A percentile compares a stretch with the other conserved stretches of the same genome.
Conservation (phyloP, 2,888 invertebrate genomes). For the Lysandra bellargus region DNA sequence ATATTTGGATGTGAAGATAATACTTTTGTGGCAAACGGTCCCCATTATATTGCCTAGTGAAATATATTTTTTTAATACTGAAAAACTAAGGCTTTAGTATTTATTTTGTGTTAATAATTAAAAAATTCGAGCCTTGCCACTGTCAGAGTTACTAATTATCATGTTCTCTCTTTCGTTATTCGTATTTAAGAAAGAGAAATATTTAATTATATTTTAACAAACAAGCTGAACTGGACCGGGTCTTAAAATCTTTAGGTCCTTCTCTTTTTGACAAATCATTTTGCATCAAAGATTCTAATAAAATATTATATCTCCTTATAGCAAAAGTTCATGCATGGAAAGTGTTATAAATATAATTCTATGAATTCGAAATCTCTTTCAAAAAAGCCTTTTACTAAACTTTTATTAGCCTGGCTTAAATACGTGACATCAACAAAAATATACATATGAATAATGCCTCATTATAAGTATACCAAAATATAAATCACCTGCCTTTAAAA, state of each 20-base stretch:
- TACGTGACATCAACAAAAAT: not conserved
- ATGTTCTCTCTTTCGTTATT: too few species aligned
- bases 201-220: too few species aligned
- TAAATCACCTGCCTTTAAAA: conserved; percentile 31
- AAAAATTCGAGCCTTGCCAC: not conserved
- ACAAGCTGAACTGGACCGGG: not conserved
- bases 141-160: too few species aligned
- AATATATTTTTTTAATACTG: not conserved
- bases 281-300: not conserved
- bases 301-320: not conserved
- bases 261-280: not conserved
- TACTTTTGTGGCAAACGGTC: conserved; percentile 9
- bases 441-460: not conserved
- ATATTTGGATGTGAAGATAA: not conserved
- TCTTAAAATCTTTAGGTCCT: not conserved
- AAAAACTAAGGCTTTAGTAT: not conserved
- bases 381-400: not conserved
- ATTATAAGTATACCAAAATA: conserved; percentile 13
- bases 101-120: not conserved
- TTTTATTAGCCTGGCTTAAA: not conserved
- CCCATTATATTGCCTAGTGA: not conserved
- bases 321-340: not conserved
- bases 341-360: not conserved
- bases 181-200: too few species aligned
- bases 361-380: not conserved